Percentiles rank a stretch among this genome's conserved stretches.
Conservation (phyloP, 2,113 vertebrate species). For the Galemys pyrenaicus region DNA sequence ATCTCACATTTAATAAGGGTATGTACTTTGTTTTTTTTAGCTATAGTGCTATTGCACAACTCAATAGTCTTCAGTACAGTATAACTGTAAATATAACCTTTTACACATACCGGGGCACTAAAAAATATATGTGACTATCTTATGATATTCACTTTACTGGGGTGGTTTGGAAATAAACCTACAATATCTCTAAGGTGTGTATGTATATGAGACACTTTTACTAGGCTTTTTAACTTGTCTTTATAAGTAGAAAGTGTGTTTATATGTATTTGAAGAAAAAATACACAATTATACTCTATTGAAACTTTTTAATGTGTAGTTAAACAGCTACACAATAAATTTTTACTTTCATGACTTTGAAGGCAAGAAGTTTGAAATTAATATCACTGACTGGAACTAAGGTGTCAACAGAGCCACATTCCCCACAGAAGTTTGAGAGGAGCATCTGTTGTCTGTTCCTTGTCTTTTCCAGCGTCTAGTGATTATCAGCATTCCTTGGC, state of each 20-base stretch:
- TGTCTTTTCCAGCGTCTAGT: background rate
- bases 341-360: background rate
- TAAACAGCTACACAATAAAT: background rate
- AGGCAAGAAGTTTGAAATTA: background rate
- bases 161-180: background rate
- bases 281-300: background rate
- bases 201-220: background rate
- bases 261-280: background rate
- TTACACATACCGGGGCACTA: background rate
- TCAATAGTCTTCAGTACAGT: background rate
- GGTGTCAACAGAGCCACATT: background rate
- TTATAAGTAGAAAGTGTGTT: background rate
- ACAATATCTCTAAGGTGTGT: background rate
- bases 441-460: background rate
- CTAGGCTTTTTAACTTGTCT: background rate
- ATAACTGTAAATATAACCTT: background rate
- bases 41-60: background rate
- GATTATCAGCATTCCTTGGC: background rate
- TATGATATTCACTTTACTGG: background rate
- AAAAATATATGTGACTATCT: background rate
- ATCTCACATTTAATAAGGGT: background rate
- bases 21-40: background rate
- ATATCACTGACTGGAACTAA: background rate
- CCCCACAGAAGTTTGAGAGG: too few species aligned
- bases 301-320: background rate